Percentiles rank a stretch among this genome's conserved stretches.
Evolutionary conservation across 2,113 vertebrate genomes (phyloP).

Genomic region (Corvus cornix): DNA sequence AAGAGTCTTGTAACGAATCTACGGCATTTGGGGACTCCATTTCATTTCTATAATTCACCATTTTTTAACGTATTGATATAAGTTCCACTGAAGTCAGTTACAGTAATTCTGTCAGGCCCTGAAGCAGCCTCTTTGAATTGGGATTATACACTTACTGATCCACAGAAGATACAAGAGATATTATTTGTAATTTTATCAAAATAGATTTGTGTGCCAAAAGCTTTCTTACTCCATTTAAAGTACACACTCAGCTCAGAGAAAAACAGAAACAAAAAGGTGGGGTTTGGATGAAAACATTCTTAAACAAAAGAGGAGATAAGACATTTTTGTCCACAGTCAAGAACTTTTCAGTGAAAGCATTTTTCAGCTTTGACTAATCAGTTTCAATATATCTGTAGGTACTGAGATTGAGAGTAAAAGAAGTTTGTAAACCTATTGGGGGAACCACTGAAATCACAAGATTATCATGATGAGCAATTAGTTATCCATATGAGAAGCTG

Average conservation of each 20-base stretch:
- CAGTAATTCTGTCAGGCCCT: background rate
- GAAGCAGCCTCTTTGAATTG: background rate
- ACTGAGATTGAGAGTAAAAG: background rate
- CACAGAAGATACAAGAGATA: background rate
- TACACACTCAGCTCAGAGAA: background rate
- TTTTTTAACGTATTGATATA: background rate
- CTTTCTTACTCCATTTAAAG: background rate
- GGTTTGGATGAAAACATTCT: background rate
- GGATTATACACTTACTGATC: background rate
- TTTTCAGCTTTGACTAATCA: background rate
- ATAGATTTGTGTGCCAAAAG: background rate
- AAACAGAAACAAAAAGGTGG: background rate
- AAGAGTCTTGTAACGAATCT: background rate
- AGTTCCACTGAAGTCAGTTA: background rate
- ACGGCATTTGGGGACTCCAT: background rate
- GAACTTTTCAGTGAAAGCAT: background rate
- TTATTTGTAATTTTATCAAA: background rate
- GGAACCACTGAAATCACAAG: background rate
- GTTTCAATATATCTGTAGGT: background rate
- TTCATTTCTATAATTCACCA: background rate
- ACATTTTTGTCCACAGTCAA: background rate
- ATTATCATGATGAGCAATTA: background rate
- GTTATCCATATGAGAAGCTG: background rate
- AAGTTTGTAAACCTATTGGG: background rate
- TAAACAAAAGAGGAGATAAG: background rate